Percentiles rank a stretch among this genome's conserved stretches.
These are phyloP conservation scores for Epinephelus fuscoguttatus DNA, from an alignment of 2,113 vertebrate species.

Conservation along the genomic window DNA sequence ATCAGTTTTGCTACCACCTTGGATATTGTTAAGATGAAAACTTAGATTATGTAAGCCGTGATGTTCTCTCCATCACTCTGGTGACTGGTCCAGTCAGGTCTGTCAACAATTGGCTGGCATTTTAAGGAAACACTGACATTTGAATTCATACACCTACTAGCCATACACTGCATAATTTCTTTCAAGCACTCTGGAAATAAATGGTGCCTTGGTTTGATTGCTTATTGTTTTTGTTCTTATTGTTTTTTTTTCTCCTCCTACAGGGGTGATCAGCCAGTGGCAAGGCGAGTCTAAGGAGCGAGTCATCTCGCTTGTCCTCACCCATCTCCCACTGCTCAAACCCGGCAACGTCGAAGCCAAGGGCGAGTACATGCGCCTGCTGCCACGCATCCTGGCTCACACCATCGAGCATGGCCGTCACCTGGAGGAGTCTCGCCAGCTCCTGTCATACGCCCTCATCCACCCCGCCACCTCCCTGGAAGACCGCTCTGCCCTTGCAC, in stretches of 20 bases:
- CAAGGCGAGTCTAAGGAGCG: conserved; percentile 96
- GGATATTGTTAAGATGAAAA: neutral
- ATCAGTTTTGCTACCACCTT: conserved; percentile 8
- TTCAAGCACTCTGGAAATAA: neutral
- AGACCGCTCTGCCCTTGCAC: conserved; percentile 94
- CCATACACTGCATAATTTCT: neutral
- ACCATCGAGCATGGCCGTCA: conserved; percentile 97
- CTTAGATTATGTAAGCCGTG: neutral
- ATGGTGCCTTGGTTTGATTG: neutral
- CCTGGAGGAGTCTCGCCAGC: conserved; percentile 97
- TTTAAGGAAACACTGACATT: neutral
- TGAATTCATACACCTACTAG: neutral
- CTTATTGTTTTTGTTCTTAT: neutral
- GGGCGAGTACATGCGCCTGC: conserved; percentile 97
- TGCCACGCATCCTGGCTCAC: conserved; percentile 96
- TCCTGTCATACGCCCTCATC: conserved; percentile 97
- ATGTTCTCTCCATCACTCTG: neutral
- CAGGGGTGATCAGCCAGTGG: conserved; percentile 98
- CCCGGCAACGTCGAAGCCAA: conserved; percentile 97
- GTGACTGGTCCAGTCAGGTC: neutral
- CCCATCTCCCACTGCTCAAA: conserved; percentile 96
- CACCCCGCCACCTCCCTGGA: conserved; percentile 97
- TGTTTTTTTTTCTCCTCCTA: neutral
- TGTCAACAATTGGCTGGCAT: neutral
- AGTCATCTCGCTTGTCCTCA: conserved; percentile 94